Evolutionary conservation across 2,888 invertebrate species (phyloP).

Genomic region (Sarcophaga variegata): DNA sequence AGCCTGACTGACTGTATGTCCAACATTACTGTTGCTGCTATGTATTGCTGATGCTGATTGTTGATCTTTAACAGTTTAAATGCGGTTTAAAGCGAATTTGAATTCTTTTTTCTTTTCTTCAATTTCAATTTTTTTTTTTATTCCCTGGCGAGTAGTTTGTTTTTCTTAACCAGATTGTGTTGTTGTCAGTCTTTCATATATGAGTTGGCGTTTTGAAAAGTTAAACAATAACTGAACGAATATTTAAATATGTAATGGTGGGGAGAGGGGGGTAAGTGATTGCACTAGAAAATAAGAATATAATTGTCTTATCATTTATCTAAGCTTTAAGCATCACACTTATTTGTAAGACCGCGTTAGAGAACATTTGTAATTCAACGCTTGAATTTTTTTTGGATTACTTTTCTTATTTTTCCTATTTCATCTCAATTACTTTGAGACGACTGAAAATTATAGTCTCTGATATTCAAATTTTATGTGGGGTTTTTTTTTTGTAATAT

Average conservation of each 20-base stretch:
- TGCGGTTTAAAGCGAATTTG: constrained; percentile 48
- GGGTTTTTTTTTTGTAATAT: background rate
- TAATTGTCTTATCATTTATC: constrained; percentile 62
- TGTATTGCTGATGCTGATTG: constrained; percentile 31
- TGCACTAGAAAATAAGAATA: constrained; percentile 4
- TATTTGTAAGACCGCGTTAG: constrained; percentile 49
- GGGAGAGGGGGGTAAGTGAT: background rate
- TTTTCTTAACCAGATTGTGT: constrained; percentile 31
- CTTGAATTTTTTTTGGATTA: constrained; percentile 39
- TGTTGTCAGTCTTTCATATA: constrained; percentile 40
- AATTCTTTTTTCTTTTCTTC: background rate
- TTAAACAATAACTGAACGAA: background rate
- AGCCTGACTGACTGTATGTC: background rate
- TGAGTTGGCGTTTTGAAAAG: constrained; percentile 59
- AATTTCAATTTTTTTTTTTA: background rate
- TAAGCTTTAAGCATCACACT: background rate
- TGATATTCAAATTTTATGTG: background rate
- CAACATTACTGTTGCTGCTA: constrained; percentile 16
- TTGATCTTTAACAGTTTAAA: constrained; percentile 70
- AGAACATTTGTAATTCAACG: constrained; percentile 66
- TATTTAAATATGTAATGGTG: background rate
- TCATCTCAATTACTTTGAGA: constrained; percentile 8
- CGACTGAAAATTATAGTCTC: constrained; percentile 30
- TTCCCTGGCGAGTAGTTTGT: constrained; percentile 49
- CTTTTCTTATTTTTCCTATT: background rate